A percentile compares a stretch with the other conserved stretches of the same genome.
phyloP scores from a whole-genome alignment of 2,888 invertebrate genomes.

The Globia sparganii region DNA sequence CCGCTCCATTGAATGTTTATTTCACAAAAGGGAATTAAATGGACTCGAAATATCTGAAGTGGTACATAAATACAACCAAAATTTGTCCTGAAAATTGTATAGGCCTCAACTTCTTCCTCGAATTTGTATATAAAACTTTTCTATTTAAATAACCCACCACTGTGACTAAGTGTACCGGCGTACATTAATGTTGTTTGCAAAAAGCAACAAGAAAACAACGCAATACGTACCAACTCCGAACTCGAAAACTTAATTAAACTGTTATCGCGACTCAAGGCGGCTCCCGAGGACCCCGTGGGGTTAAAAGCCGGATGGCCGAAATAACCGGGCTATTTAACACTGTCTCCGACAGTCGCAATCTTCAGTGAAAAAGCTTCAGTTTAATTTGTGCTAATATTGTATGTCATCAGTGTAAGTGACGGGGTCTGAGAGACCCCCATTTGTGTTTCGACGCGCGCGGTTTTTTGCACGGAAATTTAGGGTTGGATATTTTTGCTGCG shows the following conservation, averaged over 20 bases:
- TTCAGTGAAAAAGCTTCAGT: slow-evolving; percentile 66
- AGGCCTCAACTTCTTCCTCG: slow-evolving; percentile 6
- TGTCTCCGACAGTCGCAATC: slow-evolving; percentile 74
- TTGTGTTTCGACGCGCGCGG: slow-evolving; percentile 54
- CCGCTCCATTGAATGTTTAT: slow-evolving; percentile 1
- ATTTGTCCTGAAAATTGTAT: slow-evolving; percentile 19
- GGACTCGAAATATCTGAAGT: slow-evolving; percentile 5
- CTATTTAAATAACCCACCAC: slow-evolving; percentile 45
- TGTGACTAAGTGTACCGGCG: slow-evolving; percentile 30
- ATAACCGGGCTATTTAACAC: slow-evolving; percentile 77
- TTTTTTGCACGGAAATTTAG: slow-evolving; percentile 50
- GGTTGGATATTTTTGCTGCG: slow-evolving; percentile 44
- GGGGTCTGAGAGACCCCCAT: slow-evolving; percentile 46
- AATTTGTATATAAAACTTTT: slow-evolving; percentile 42
- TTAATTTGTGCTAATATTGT: slow-evolving; percentile 66
- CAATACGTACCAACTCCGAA: slow-evolving; percentile 56
- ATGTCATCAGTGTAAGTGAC: slow-evolving; percentile 54
- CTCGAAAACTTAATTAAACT: slow-evolving; percentile 76
- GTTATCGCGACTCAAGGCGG: slow-evolving; percentile 71
- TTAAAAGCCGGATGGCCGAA: slow-evolving; percentile 69
- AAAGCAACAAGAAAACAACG: slow-evolving; percentile 61
- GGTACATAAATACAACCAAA: slow-evolving; percentile 10
- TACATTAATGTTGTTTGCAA: slow-evolving; percentile 52
- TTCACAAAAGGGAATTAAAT: slow-evolving; percentile 1
- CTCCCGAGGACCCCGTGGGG: slow-evolving; percentile 61